Evolutionary conservation across 2,888 invertebrate genomes (phyloP).

Genomic region (Rhimphoctona megacephalus): DNA sequence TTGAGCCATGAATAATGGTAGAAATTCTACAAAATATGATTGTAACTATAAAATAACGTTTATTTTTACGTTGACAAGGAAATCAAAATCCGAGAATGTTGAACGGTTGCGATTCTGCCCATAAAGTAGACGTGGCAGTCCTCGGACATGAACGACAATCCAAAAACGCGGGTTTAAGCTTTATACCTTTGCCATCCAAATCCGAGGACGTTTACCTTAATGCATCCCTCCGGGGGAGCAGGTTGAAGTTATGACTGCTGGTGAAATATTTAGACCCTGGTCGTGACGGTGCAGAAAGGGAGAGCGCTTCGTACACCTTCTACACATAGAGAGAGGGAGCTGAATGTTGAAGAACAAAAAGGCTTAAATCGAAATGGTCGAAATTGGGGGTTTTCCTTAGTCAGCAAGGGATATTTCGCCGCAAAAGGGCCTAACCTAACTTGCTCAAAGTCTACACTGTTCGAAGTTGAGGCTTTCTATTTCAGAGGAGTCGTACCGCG

Average conservation of each 20-base stretch:
- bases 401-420: background rate
- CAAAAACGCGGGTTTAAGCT: background rate
- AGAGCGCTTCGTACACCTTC: background rate
- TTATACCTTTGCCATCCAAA: slow-evolving; percentile 5
- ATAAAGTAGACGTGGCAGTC: background rate
- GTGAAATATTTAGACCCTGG: slow-evolving; percentile 47
- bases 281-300: slow-evolving; percentile 38
- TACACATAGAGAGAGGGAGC: background rate
- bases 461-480: background rate
- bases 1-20: background rate
- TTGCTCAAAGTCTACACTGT: background rate
- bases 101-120: background rate
- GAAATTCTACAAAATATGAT: background rate
- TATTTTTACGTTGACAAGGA: background rate
- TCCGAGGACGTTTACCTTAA: slow-evolving; percentile 39
- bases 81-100: background rate
- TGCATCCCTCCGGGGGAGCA: background rate
- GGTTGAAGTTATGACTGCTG: slow-evolving; percentile 33
- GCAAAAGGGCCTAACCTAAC: background rate
- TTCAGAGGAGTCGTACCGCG: background rate
- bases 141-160: background rate
- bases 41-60: background rate
- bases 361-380: background rate
- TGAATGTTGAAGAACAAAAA: background rate
- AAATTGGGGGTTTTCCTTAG: background rate